Evolutionary conservation across 1,140 invertebrate species (phyloP), one percentile per base, ranked within the genome.

Genomic region (Ditylenchus dipsaci): DNA sequence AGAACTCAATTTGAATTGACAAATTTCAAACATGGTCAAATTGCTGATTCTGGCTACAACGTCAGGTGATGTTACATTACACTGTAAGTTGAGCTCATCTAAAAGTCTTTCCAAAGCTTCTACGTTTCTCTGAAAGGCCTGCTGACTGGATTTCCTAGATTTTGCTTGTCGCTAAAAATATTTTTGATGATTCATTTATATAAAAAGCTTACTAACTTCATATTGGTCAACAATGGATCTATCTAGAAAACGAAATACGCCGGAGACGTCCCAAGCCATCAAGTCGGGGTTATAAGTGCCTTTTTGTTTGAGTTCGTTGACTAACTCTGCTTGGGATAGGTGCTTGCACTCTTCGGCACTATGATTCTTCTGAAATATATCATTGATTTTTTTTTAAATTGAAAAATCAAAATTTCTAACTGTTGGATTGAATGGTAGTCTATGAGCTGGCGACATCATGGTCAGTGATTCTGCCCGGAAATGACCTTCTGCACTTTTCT

Each of bases 251-350:
- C 80, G 65, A 63, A 82, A 73, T 1, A 82, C 77, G n/a, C 80
- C 80, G 15, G 75, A 58, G 1, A 76, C 77, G 67, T 82, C 80
- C 79, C 80, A 82, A 15, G 80, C 80, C 80, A 82, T 82, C 21
- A 82, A 63, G 43, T 82, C 81, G 26, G 80, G 80, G 67, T 82
- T 82, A 61, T 82, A 82, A 1, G 81, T 82, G 13, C 80, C 80
- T 58, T 80, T 77, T 45, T 79, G 75, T 68, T 82, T 82, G 5
- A 82, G 60, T 65, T 83, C 79, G 11, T 61, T 68, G 27, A 82
- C 74, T 17, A 82, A 66, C 62, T 82, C 81, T 17, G 68, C 63
- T 65, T 82, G 81, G 8, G 75, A 67, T 29, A 82, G 65, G 47
- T 69, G 63, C 58, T 73, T 80, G 64, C 80, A 82, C 61, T 83